These are phyloP conservation scores for Raja brachyura DNA, from an alignment of 2,113 vertebrate genomes.

Conservation along the genomic window DNA sequence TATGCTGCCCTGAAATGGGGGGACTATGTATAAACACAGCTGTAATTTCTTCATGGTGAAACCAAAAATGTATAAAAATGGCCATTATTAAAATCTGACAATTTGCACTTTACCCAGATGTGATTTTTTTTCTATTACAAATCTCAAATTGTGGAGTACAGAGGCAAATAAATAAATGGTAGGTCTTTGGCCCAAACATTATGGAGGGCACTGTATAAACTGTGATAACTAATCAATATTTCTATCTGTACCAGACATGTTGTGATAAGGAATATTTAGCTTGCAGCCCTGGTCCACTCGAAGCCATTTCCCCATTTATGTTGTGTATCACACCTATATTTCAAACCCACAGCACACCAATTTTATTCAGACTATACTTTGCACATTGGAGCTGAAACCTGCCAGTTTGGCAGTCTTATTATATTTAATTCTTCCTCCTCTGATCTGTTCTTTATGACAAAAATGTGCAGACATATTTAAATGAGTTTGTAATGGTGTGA, in stretches of 20 bases:
- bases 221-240: neutral
- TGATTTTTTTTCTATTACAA: no score
- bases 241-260: neutral
- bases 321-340: neutral
- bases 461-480: neutral
- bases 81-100: no score
- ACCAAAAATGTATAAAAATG: no score
- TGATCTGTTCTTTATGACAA: slow-evolving; percentile 23
- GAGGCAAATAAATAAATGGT: no score
- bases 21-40: no score
- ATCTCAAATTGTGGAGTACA: no score
- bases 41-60: no score
- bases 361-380: slow-evolving; percentile 2
- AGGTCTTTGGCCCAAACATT: no score
- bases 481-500: neutral
- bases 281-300: neutral
- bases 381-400: neutral
- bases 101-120: no score
- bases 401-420: neutral
- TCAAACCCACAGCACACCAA: neutral
- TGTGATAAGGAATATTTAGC: neutral
- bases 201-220: neutral
- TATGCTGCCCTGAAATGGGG: no score
- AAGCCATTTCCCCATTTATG: neutral
- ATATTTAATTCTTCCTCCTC: neutral